Evolutionary conservation across 1,140 invertebrate species (phyloP).

Genomic region (Chelonus insularis): DNA sequence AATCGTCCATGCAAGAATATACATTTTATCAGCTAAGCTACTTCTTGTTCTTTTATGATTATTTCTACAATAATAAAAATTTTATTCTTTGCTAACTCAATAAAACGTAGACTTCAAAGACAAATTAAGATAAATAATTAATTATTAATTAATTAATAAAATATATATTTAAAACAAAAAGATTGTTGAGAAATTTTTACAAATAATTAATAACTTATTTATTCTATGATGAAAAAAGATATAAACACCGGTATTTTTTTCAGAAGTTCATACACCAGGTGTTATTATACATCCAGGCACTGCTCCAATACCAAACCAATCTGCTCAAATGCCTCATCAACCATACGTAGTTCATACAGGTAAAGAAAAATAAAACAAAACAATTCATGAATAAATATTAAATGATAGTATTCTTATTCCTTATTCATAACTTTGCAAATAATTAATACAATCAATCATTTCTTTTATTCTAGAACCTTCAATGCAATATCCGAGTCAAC

Average conservation of each 20-base stretch:
- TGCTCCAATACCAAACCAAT: background rate
- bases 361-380: too few relatives aligned
- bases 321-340: conserved; percentile 2
- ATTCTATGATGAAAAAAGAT: background rate
- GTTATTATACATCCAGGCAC: conserved; percentile 25
- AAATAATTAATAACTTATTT: background rate
- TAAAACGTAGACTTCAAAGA: too few relatives aligned
- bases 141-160: too few relatives aligned
- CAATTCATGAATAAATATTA: too few relatives aligned
- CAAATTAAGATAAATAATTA: too few relatives aligned
- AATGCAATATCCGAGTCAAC: conserved; percentile 27
- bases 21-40: too few relatives aligned
- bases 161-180: background rate
- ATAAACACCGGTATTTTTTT: conserved; percentile 36
- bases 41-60: too few relatives aligned
- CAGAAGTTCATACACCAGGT: conserved; percentile 36
- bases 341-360: conserved; percentile 24
- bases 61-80: too few relatives aligned
- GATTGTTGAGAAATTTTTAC: background rate
- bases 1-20: too few relatives aligned
- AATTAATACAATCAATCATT: background rate
- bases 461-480: conserved; percentile 18
- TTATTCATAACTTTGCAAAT: too few relatives aligned
- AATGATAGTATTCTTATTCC: too few relatives aligned
- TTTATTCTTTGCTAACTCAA: too few relatives aligned